Evolutionary conservation across 2,888 invertebrate species (phyloP), one percentile per base, ranked within the genome.

Genomic region (Catotricha subobsoleta): DNA sequence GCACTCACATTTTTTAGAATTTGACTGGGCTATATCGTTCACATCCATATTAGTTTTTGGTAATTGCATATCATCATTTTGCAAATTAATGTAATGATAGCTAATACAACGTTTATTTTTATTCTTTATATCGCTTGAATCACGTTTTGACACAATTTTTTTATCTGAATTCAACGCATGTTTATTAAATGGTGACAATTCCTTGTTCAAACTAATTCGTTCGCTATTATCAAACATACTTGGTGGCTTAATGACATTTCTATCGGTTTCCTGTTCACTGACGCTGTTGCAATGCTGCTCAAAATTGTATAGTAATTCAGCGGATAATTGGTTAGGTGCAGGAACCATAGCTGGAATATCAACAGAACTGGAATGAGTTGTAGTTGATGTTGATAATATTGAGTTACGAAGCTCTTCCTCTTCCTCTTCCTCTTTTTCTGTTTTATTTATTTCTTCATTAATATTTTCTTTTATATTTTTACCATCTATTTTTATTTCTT

Each of bases 141-240:
- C 47, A 21, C 13, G 20, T 34, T 36, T 43, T 31, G 64, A 58
- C 35, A 68, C 58, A 42, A 67, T 63, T 45, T 63, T 67, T 54
- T 73, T 74, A 48, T 72, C 73, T 0, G 74, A 72, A 54, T 72
- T 73, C 19, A 73, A 60, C 43, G 71, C 71, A 57, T 72, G 72
- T 47, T 59, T 62, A 40, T 57, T 56, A 47, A 65, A 64, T 34
- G 59, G 59, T 25, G 59, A 52, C 41, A 54, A 51, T 33, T 53
- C 54, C 19, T 54, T 49, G 18, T 51, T 46, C 27, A 58, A 46
- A 44, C 51, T 54, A 5, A 54, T 40, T 39, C 49, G 49, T 13
- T 66, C 64, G 44, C 59, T 54, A 48, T 67, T 68, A 33, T 68
- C 60, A 54, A 74, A 75, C 71, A 74, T 72, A 9, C 67, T 67